These are phyloP conservation scores for Pentalonia nigronervosa DNA, from an alignment of 1,140 invertebrate species.

Conservation along the genomic window DNA sequence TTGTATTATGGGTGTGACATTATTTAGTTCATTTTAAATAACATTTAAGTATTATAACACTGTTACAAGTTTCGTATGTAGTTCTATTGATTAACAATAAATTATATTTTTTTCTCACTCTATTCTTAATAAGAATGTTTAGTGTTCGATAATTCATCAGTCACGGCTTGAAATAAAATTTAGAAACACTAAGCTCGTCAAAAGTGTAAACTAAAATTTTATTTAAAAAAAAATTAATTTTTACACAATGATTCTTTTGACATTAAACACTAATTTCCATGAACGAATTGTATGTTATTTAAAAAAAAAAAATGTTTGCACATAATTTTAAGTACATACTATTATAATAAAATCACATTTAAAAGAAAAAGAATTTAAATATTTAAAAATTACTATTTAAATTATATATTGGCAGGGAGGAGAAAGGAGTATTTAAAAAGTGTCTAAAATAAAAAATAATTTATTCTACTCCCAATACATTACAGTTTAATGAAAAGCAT, in stretches of 20 bases:
- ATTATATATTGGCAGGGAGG: background rate
- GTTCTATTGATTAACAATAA: background rate
- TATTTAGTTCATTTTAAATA: background rate
- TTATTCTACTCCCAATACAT: background rate
- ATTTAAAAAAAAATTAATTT: background rate
- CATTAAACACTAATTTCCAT: background rate
- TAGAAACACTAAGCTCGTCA: background rate
- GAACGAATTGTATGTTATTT: background rate
- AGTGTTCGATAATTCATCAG: background rate
- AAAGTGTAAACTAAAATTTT: background rate
- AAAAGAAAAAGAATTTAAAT: background rate
- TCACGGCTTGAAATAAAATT: background rate
- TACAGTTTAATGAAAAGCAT: background rate
- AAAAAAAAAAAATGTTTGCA: background rate
- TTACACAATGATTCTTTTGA: background rate
- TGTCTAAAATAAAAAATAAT: background rate
- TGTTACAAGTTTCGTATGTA: background rate
- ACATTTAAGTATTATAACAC: background rate
- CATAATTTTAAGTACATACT: background rate
- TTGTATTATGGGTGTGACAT: background rate
- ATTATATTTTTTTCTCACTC: background rate
- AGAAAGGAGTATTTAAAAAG: background rate
- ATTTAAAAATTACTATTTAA: background rate
- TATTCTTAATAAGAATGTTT: background rate
- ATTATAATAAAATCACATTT: background rate